Conservation (phyloP, 2,797 vertebrate genomes). For the Okamejei kenojei region DNA sequence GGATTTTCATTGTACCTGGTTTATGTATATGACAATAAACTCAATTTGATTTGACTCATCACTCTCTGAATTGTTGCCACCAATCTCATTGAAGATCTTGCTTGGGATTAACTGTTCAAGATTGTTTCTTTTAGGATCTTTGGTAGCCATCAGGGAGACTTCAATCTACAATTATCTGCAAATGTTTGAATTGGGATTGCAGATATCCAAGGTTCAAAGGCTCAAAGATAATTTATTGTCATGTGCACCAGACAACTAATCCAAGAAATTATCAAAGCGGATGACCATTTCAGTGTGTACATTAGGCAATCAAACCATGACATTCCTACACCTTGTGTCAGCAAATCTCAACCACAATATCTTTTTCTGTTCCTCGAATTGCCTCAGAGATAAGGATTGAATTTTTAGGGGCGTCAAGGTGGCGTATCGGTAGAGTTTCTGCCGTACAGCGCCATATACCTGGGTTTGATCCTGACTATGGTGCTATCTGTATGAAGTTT, state of each 20-base stretch:
- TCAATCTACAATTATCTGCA: background rate
- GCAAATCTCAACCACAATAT: background rate
- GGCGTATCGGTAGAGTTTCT: too few species aligned
- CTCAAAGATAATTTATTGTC: too few species aligned
- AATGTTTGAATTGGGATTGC: background rate
- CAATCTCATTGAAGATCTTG: background rate
- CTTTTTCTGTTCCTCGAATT: background rate
- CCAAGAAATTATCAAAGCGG: background rate
- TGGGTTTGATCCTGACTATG: too few species aligned
- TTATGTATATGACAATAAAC: too few species aligned
- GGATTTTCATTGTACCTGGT: too few species aligned
- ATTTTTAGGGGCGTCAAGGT: background rate
- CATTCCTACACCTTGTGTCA: background rate
- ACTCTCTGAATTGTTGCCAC: too few species aligned
- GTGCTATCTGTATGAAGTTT: too few species aligned
- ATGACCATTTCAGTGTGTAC: too few species aligned
- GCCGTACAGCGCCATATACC: too few species aligned
- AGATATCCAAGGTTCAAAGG: background rate
- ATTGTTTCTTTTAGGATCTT: background rate
- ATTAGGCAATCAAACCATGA: background rate
- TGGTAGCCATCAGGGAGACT: background rate
- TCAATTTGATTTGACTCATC: too few species aligned
- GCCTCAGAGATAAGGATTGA: background rate
- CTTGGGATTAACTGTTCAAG: background rate
- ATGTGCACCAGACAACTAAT: background rate